Percentiles rank a stretch among this genome's conserved stretches.
These are phyloP conservation scores for Aricia artaxerxes DNA, from an alignment of 2,888 invertebrate genomes.

Conservation along the genomic window DNA sequence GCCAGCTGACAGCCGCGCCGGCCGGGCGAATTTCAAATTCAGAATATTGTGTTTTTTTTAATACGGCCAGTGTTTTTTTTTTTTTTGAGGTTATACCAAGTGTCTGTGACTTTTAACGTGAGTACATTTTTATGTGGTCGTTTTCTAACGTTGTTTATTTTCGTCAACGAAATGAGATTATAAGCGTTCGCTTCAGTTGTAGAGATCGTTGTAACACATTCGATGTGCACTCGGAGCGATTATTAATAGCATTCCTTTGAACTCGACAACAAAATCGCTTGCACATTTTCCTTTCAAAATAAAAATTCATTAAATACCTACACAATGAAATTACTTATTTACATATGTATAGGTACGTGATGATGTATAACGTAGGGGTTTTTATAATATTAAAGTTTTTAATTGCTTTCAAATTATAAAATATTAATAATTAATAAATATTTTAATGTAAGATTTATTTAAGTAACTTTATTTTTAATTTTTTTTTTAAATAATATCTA, in stretches of 20 bases:
- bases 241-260: conserved; percentile 30
- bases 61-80: conserved; percentile 8
- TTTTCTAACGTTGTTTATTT: conserved; percentile 9
- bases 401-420: background rate
- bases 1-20: conserved; percentile 37
- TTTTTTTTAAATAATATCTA: too few species aligned
- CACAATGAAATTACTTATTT: background rate
- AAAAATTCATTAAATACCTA: background rate
- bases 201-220: conserved; percentile 29
- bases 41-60: background rate
- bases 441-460: too few species aligned
- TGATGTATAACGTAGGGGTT: background rate
- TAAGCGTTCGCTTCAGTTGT: conserved; percentile 12
- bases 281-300: conserved; percentile 11
- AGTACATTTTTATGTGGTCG: background rate
- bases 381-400: background rate
- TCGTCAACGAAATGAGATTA: background rate
- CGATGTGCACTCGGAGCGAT: conserved; percentile 19
- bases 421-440: too few species aligned
- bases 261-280: conserved; percentile 17
- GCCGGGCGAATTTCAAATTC: conserved; percentile 39
- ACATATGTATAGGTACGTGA: background rate
- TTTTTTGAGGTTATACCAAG: background rate
- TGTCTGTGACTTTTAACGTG: background rate
- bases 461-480: too few species aligned